phyloP scores from a whole-genome alignment of 2,888 invertebrate genomes.

The Tachina grossa region DNA sequence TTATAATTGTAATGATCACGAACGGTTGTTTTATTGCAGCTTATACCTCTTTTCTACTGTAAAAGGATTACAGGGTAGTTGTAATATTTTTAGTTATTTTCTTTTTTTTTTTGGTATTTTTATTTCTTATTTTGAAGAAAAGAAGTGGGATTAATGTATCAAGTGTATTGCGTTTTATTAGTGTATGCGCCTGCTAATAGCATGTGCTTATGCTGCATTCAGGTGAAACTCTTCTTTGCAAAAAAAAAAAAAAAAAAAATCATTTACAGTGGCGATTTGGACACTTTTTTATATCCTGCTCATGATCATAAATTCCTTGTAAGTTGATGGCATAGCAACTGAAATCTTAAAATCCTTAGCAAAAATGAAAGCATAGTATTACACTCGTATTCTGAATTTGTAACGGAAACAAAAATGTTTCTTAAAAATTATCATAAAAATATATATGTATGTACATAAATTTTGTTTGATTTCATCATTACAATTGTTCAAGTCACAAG shows the following conservation, averaged over 20 bases:
- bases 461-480: too few species aligned
- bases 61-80: slow-evolving; percentile 31
- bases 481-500: too few species aligned
- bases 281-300: too few species aligned
- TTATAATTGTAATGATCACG: slow-evolving; percentile 71
- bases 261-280: slow-evolving; percentile 19
- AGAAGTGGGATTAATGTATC: slow-evolving; percentile 16
- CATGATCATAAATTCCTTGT: too few species aligned
- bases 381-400: too few species aligned
- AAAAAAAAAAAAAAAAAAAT: slow-evolving; percentile 42
- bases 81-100: slow-evolving; percentile 11
- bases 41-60: slow-evolving; percentile 2
- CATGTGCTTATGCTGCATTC: slow-evolving; percentile 3
- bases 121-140: slow-evolving; percentile 15
- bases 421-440: too few species aligned
- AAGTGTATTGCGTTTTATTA: slow-evolving; percentile 49
- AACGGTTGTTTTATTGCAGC: slow-evolving; percentile 35
- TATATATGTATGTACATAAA: too few species aligned
- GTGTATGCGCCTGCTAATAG: slow-evolving; percentile 39
- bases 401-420: too few species aligned
- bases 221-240: slow-evolving; percentile 31
- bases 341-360: too few species aligned
- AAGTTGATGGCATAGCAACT: too few species aligned
- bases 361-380: too few species aligned
- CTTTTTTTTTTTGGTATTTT: background rate